These are phyloP conservation scores for Patella depressa DNA, from an alignment of 2,888 invertebrate species.

Conservation along the genomic window DNA sequence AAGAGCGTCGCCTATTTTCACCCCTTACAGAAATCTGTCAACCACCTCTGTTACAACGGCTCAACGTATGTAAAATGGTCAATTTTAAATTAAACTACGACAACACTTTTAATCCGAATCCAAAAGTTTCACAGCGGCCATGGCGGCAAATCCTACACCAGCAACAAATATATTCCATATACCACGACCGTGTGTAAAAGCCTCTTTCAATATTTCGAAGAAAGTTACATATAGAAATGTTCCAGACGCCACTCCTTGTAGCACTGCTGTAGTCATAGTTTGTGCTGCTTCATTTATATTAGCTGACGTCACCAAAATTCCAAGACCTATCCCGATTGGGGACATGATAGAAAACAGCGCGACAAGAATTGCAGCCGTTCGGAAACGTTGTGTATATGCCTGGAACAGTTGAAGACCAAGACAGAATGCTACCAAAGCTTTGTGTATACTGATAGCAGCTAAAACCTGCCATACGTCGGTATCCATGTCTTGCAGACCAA, in stretches of 20 bases:
- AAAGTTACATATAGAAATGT: constrained; percentile 94
- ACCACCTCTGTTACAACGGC: too few species aligned
- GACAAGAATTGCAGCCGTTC: constrained; percentile 22
- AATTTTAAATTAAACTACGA: too few species aligned
- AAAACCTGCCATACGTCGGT: constrained; percentile 60
- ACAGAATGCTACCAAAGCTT: constrained; percentile 75
- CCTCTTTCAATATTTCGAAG: constrained; percentile 88
- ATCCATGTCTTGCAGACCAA: constrained; percentile 72
- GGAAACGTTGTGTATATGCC: constrained; percentile 55
- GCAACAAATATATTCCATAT: constrained; percentile 63
- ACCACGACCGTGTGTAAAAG: constrained; percentile 63
- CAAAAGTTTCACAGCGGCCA: constrained; percentile 43
- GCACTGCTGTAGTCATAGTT: constrained; percentile 63
- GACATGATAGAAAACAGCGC: constrained; percentile 37
- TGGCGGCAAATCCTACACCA: constrained; percentile 50
- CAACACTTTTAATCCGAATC: constrained; percentile 23
- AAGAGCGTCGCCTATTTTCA: too few species aligned
- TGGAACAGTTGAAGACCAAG: constrained; percentile 73
- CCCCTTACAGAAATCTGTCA: too few species aligned
- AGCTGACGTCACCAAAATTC: constrained; percentile 38
- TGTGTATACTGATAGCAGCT: constrained; percentile 74
- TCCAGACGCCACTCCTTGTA: constrained; percentile 89
- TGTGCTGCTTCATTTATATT: constrained; percentile 26
- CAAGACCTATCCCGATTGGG: constrained; percentile 43
- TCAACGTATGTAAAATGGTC: too few species aligned